phyloP scores from a whole-genome alignment of 2,113 vertebrate species.

The Sorex fumeus region DNA sequence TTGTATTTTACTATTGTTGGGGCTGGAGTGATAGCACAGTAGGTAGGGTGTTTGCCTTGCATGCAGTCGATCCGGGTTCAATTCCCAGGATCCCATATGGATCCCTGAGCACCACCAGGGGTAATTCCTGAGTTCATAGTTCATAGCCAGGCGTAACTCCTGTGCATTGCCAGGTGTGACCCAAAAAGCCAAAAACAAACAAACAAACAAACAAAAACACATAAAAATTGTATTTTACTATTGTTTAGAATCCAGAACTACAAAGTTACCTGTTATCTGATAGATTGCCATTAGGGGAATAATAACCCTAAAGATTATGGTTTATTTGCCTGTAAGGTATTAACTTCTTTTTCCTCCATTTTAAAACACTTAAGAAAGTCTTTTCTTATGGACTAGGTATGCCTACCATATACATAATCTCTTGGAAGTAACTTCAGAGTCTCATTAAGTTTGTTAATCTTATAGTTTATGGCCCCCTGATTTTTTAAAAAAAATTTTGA shows the following conservation, averaged over 20 bases:
- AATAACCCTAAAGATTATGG: background rate
- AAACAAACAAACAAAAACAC: no score
- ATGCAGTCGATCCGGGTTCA: no score
- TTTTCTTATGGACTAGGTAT: background rate
- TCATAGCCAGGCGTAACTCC: no score
- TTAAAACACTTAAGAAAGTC: background rate
- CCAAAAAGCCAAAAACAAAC: no score
- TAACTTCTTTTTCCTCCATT: background rate
- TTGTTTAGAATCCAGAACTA: background rate
- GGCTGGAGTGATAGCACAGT: no score
- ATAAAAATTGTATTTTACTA: background rate
- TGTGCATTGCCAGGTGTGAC: no score
- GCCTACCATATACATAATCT: background rate
- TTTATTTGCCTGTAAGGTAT: slow-evolving; percentile 27
- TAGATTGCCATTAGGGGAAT: slow-evolving; percentile 37
- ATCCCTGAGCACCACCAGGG: no score
- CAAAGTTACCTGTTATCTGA: background rate
- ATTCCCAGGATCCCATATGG: no score
- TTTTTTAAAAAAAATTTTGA: no score
- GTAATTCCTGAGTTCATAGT: no score
- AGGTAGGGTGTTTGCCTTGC: no score
- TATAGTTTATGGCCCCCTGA: no score
- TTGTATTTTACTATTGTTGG: slow-evolving; percentile 8
- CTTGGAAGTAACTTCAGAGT: background rate
- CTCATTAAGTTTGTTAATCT: background rate